Evolutionary conservation across 2,797 vertebrate species (phyloP).

Genomic region (Ctenopoma kingsleyae): DNA sequence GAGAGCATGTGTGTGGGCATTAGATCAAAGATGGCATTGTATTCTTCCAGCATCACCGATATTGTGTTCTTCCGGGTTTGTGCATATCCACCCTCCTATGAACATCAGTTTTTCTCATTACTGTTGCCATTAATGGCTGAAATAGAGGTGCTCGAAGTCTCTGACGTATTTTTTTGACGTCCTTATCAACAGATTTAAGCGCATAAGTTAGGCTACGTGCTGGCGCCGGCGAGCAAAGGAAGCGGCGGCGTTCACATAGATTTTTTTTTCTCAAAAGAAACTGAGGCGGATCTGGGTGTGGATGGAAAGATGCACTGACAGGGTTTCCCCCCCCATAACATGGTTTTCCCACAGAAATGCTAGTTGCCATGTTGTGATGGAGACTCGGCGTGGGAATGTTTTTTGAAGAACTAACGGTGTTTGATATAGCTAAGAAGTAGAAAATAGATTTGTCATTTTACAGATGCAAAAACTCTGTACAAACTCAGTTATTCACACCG

Average conservation of each 20-base stretch:
- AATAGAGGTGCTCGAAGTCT: slow-evolving; percentile 21
- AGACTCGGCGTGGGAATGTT: background rate
- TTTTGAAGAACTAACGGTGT: background rate
- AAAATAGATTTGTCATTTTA: background rate
- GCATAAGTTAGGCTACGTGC: slow-evolving; percentile 33
- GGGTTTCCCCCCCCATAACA: slow-evolving; percentile 7
- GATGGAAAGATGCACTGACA: slow-evolving; percentile 57
- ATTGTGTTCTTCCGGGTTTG: slow-evolving; percentile 47
- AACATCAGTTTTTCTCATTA: slow-evolving; percentile 79
- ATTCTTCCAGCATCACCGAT: slow-evolving; percentile 50
- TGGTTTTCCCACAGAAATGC: slow-evolving; percentile 56
- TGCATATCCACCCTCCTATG: slow-evolving; percentile 39
- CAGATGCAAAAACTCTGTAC: too few species aligned
- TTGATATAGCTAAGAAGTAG: background rate
- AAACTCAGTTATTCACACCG: too few species aligned
- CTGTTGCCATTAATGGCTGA: slow-evolving; percentile 16
- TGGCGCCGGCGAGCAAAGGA: slow-evolving; percentile 50
- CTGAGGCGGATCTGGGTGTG: slow-evolving; percentile 45
- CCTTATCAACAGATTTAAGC: slow-evolving; percentile 21
- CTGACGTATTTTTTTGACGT: slow-evolving; percentile 58
- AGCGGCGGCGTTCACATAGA: background rate
- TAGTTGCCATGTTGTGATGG: background rate
- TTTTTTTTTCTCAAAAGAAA: slow-evolving; percentile 22
- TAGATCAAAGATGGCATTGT: slow-evolving; percentile 83
- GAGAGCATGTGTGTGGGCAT: slow-evolving; percentile 52